phyloP scores from a whole-genome alignment of 2,797 vertebrate genomes.

The Melanogrammus aeglefinus region DNA sequence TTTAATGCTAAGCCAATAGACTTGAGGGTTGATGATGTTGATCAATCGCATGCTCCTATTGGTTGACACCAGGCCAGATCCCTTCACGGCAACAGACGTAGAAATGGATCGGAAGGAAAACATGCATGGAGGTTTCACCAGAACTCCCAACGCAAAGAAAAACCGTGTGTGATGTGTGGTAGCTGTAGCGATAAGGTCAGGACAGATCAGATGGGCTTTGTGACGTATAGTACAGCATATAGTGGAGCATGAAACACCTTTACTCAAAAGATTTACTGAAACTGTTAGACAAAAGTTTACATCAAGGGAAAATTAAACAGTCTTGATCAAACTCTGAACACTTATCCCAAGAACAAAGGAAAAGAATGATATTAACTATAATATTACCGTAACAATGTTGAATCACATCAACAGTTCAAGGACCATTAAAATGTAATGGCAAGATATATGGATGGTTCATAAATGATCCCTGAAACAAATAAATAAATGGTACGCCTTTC shows the following conservation, averaged over 20 bases:
- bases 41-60: not conserved
- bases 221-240: too few species aligned
- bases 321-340: not conserved
- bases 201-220: too few species aligned
- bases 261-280: too few species aligned
- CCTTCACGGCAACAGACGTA: too few species aligned
- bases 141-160: not conserved
- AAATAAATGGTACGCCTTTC: slow-evolving; percentile 38
- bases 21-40: not conserved
- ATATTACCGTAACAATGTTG: not conserved
- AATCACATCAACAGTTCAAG: not conserved
- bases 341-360: not conserved
- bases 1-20: not conserved
- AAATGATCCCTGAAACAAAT: slow-evolving; percentile 48
- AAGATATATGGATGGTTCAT: slow-evolving; percentile 19
- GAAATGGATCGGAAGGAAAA: too few species aligned
- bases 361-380: not conserved
- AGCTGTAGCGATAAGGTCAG: slow-evolving; percentile 1
- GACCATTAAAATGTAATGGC: not conserved
- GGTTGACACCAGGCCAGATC: too few species aligned
- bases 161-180: not conserved
- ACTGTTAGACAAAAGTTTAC: not conserved
- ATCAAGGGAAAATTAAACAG: not conserved
- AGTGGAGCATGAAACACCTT: too few species aligned
- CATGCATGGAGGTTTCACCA: too few species aligned